Evolutionary conservation across 2,888 invertebrate species (phyloP).

Genomic region (Cartodere bifasciata): DNA sequence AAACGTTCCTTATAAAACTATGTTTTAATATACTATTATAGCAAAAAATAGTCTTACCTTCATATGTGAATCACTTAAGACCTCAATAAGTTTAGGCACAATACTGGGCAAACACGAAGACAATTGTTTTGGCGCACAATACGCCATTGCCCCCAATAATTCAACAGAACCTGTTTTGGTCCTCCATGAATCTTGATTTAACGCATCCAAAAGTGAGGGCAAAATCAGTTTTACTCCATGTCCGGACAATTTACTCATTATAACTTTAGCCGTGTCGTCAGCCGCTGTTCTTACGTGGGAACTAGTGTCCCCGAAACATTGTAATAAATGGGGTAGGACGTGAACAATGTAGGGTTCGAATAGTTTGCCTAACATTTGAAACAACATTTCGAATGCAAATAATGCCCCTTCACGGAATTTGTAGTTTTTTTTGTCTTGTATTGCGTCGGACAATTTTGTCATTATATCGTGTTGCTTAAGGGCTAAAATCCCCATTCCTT

Average conservation of each 20-base stretch:
- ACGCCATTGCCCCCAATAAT: slow-evolving; percentile 94
- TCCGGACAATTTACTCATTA: slow-evolving; percentile 88
- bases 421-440: slow-evolving; percentile 94
- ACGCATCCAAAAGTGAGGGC: slow-evolving; percentile 81
- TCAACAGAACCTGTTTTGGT: slow-evolving; percentile 96
- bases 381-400: slow-evolving; percentile 95
- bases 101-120: slow-evolving; percentile 96
- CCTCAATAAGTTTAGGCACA: slow-evolving; percentile 94
- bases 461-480: slow-evolving; percentile 93
- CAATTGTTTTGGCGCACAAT: slow-evolving; percentile 96
- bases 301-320: slow-evolving; percentile 92
- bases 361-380: slow-evolving; percentile 84
- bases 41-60: too few species aligned
- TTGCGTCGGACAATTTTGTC: slow-evolving; percentile 82
- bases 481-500: slow-evolving; percentile 91
- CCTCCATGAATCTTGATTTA: slow-evolving; percentile 97
- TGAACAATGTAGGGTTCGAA: slow-evolving; percentile 99
- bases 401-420: slow-evolving; percentile 89
- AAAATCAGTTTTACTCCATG: slow-evolving; percentile 97
- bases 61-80: slow-evolving; percentile 92
- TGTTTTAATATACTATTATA: too few species aligned
- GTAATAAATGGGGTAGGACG: slow-evolving; percentile 84
- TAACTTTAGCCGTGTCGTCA: slow-evolving; percentile 90
- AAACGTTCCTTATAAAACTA: too few species aligned
- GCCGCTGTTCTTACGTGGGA: slow-evolving; percentile 93